phyloP scores from a whole-genome alignment of 2,797 vertebrate genomes.

The Falco rusticolus region DNA sequence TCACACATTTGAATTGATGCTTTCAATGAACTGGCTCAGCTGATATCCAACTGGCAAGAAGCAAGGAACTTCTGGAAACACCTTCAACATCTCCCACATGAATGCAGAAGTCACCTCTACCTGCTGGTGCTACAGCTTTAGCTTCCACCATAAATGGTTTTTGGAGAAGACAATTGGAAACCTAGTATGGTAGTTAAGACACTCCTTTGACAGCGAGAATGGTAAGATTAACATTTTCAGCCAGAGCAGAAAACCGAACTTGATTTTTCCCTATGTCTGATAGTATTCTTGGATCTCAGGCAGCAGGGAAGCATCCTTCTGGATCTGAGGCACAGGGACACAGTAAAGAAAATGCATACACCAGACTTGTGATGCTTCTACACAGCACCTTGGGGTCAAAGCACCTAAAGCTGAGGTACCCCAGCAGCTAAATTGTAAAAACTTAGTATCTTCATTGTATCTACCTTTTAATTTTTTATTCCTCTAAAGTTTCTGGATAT shows the following conservation, averaged over 20 bases:
- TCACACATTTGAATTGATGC: neutral
- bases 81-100: neutral
- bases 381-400: neutral
- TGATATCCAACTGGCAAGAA: neutral
- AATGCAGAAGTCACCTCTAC: neutral
- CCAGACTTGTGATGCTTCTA: fast-evolving
- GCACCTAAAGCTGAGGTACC: neutral
- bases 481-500: neutral
- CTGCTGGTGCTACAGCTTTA: neutral
- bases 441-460: neutral
- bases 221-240: neutral
- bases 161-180: neutral
- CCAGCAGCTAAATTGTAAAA: neutral
- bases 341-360: neutral
- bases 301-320: neutral
- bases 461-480: neutral
- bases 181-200: neutral
- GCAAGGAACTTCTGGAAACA: neutral
- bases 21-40: neutral
- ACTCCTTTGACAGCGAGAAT: neutral
- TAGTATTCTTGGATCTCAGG: neutral
- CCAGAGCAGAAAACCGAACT: neutral
- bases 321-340: neutral
- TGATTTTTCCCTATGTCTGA: neutral
- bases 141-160: neutral